Evolutionary conservation across 2,888 invertebrate genomes (phyloP).

Genomic region (Hypena proboscidalis): DNA sequence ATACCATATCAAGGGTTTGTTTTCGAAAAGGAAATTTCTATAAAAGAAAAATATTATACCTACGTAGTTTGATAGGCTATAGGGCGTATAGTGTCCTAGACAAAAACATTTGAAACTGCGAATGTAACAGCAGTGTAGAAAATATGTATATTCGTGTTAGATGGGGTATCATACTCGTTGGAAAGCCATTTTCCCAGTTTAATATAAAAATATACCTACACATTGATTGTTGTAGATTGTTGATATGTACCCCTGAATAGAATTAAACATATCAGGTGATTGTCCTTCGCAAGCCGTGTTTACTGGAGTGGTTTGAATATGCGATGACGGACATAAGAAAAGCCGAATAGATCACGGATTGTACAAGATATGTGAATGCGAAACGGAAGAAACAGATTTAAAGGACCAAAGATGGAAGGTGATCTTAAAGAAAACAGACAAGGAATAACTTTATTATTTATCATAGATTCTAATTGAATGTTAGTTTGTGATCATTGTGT

Average conservation of each 20-base stretch:
- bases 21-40: background rate
- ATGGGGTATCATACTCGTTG: constrained; percentile 14
- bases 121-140: constrained; percentile 17
- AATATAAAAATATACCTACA: constrained; percentile 13
- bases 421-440: background rate
- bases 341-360: background rate
- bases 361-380: constrained; percentile 1
- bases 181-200: constrained; percentile 17
- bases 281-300: constrained; percentile 15
- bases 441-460: background rate
- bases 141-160: constrained; percentile 20
- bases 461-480: background rate
- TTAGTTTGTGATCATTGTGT: constrained; percentile 12
- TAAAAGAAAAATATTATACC: background rate
- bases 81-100: constrained; percentile 27
- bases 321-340: background rate
- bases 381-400: constrained; percentile 8
- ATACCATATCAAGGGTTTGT: too few relatives aligned
- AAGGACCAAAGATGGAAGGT: constrained; percentile 28
- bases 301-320: too few relatives aligned
- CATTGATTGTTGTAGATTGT: too few relatives aligned
- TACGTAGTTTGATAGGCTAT: constrained; percentile 1
- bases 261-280: constrained; percentile 51
- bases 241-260: constrained; percentile 42
- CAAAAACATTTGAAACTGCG: constrained; percentile 17